Conservation (phyloP, 1,140 invertebrate genomes). For the Aphaenogaster rudis region DNA sequence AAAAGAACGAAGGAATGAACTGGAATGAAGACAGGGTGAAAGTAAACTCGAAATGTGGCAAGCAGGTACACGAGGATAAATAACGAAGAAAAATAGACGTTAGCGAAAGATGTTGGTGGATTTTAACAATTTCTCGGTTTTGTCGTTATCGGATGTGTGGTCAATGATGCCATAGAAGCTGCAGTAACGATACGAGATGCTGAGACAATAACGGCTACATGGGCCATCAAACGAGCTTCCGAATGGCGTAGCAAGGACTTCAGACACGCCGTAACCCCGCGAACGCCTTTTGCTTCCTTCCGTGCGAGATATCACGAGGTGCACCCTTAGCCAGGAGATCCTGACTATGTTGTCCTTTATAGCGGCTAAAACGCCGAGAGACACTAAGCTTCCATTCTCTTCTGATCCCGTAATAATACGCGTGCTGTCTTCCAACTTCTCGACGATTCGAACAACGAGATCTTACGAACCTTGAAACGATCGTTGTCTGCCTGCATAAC, state of each 20-base stretch:
- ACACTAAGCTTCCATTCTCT: slow-evolving; percentile 55
- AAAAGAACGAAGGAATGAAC: slow-evolving; percentile 30
- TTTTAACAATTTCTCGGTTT: slow-evolving; percentile 83
- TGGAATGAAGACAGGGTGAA: not conserved
- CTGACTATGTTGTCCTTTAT: slow-evolving; percentile 80
- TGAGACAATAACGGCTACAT: slow-evolving; percentile 84
- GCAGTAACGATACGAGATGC: slow-evolving; percentile 69
- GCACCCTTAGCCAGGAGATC: slow-evolving; percentile 49
- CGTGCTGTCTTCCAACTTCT: slow-evolving; percentile 36
- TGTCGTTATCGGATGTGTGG: slow-evolving; percentile 84
- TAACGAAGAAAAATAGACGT: slow-evolving; percentile 28
- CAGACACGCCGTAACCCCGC: slow-evolving; percentile 75
- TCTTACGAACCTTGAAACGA: slow-evolving; percentile 15
- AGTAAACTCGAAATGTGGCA: slow-evolving; percentile 35
- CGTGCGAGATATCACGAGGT: slow-evolving; percentile 57
- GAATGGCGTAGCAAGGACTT: slow-evolving; percentile 81
- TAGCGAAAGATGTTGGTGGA: slow-evolving; percentile 57
- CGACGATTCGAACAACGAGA: not conserved
- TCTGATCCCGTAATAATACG: slow-evolving; percentile 49
- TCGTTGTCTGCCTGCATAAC: slow-evolving; percentile 4
- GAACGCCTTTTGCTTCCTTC: slow-evolving; percentile 68
- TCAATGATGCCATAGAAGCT: slow-evolving; percentile 77
- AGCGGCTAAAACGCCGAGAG: slow-evolving; percentile 75
- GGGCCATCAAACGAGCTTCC: slow-evolving; percentile 85
- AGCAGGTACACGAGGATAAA: slow-evolving; percentile 63